Evolutionary conservation across 2,888 invertebrate species (phyloP).

Genomic region (Melikaiella ostensackeni): DNA sequence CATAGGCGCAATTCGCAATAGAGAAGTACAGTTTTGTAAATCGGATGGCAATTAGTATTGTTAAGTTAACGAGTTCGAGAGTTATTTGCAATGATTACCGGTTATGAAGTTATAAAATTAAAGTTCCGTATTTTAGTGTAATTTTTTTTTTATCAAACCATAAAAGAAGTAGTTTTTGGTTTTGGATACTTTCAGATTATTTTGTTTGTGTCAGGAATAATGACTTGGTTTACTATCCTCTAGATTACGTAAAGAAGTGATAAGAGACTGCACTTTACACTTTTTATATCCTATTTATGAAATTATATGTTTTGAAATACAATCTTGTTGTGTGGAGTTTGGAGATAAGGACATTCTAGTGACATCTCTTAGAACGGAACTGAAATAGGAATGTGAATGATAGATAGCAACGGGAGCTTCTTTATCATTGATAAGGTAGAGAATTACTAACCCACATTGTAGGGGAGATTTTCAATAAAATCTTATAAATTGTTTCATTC

Average conservation of each 20-base stretch:
- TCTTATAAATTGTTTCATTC: background rate
- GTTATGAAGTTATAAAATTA: too few relatives aligned
- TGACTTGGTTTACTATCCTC: background rate
- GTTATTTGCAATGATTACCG: too few relatives aligned
- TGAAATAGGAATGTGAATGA: background rate
- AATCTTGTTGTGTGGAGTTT: background rate
- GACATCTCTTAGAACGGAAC: conserved; percentile 9
- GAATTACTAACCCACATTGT: background rate
- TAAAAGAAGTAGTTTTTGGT: too few relatives aligned
- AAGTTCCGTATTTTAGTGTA: too few relatives aligned
- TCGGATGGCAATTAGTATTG: background rate
- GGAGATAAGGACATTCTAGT: background rate
- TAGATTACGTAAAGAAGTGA: background rate
- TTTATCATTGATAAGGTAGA: conserved; percentile 20
- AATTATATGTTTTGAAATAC: conserved; percentile 7
- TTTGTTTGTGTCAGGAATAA: background rate
- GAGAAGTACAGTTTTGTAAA: background rate
- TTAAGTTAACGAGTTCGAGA: too few relatives aligned
- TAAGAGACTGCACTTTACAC: too few relatives aligned
- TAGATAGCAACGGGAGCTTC: background rate
- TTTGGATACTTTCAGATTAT: too few relatives aligned
- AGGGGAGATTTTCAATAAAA: background rate
- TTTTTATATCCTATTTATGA: conserved; percentile 2
- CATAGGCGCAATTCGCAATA: too few relatives aligned
- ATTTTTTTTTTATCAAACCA: too few relatives aligned